Conservation (phyloP, 2,113 vertebrate species). For the Riparia riparia region DNA sequence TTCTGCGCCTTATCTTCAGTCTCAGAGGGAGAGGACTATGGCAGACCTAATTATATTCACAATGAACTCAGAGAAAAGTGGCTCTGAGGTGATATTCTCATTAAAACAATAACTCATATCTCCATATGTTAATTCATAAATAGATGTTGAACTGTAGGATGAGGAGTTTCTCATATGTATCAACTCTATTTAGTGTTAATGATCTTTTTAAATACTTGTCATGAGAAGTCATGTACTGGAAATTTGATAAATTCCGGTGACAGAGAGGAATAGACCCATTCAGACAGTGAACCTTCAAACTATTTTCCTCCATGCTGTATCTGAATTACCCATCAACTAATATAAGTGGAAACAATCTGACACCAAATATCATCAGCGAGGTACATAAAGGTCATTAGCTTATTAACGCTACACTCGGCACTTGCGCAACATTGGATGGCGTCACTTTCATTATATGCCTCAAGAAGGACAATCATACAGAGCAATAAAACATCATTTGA, state of each 20-base stretch:
- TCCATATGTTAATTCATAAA: constrained; percentile 62
- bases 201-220: constrained; percentile 50
- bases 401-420: not conserved
- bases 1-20: constrained; percentile 70
- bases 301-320: not conserved
- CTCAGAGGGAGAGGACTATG: constrained; percentile 62
- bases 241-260: constrained; percentile 38
- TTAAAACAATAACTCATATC: constrained; percentile 77
- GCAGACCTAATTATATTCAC: constrained; percentile 74
- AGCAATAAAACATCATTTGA: not conserved
- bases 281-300: constrained; percentile 25
- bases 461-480: not conserved
- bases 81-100: constrained; percentile 72
- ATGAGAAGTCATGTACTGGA: constrained; percentile 43
- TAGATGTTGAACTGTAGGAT: constrained; percentile 27
- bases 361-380: not conserved
- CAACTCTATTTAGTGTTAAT: constrained; percentile 49
- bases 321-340: not conserved
- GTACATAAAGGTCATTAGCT: not conserved
- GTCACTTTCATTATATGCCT: not conserved
- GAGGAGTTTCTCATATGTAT: constrained; percentile 46
- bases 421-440: not conserved
- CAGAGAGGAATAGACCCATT: constrained; percentile 4
- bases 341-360: constrained; percentile 20
- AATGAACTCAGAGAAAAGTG: constrained; percentile 58